Conservation (phyloP, 2,113 vertebrate genomes). For the Pavo muticus region DNA sequence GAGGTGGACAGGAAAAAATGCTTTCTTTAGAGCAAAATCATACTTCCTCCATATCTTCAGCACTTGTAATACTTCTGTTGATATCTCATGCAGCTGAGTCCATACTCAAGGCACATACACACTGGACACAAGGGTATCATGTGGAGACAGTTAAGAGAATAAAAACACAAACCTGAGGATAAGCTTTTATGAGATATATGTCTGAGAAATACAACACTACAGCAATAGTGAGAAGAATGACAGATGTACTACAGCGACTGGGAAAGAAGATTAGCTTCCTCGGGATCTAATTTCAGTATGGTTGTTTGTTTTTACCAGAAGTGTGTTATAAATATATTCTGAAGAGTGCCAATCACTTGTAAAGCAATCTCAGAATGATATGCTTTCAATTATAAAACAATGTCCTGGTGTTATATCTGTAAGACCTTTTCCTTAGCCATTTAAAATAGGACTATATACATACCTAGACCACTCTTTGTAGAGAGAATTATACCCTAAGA, state of each 20-base stretch:
- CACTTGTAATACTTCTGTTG: not conserved
- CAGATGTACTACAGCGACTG: constrained; percentile 23
- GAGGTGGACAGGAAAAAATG: not conserved
- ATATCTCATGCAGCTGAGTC: not conserved
- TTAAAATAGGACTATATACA: constrained; percentile 32
- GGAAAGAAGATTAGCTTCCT: constrained; percentile 52
- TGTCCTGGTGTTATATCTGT: constrained; percentile 12
- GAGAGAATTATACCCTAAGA: not conserved
- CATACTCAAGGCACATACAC: not conserved
- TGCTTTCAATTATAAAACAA: constrained; percentile 11
- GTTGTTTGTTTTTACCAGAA: constrained; percentile 53
- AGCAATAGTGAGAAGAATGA: constrained; percentile 34
- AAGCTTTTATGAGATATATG: not conserved
- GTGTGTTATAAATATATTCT: constrained; percentile 52
- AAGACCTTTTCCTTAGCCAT: constrained; percentile 8
- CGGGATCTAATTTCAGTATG: constrained; percentile 33
- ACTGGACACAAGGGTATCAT: not conserved
- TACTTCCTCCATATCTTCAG: not conserved
- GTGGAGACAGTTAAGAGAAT: not conserved
- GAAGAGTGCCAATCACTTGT: constrained; percentile 57
- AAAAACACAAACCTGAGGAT: not conserved
- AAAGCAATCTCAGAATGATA: constrained; percentile 38
- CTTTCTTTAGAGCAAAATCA: not conserved
- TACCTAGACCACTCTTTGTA: not conserved
- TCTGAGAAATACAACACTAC: not conserved